Base-by-base conservation (phyloP, 2,888 invertebrate species). In the Ophioninae sp. region DNA sequence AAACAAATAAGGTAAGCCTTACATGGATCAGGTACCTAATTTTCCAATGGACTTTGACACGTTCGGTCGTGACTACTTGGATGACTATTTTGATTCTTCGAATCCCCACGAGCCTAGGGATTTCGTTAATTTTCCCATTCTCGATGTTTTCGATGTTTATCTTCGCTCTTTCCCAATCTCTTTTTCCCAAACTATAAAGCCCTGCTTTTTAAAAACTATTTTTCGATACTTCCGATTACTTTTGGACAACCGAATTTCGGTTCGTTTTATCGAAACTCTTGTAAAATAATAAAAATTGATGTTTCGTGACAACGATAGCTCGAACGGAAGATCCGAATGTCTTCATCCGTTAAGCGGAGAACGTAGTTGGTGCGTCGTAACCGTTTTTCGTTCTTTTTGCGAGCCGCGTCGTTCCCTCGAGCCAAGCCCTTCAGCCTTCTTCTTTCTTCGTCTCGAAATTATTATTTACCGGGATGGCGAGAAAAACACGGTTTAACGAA, bases 401-500 rank as follows among this genome's bases (percentile, higher is more conserved):
- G 5, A 8, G 8, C 6, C 17, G 17, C 50, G 50, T 50, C 50
- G 50, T 50, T 50, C 17, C 50, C 10, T 50, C 50, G 17, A 13
- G 5, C 17, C 50, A 50, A 50, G 17, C 50, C 50, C 50, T 50
- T 13, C 41, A 8, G 41, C 41, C 41, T 0, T 70, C 72, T 57
- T 21, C 17, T 23, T 57, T 17, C 8, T 61, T 13, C 57, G 20
- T 64, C 57, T 73, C 41, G 30, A 50, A 62, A 78, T 78, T 41
- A 78, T 82, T 78, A 78, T 82, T 78, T 73, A 30, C 41, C 62
- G 76, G 21, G 20, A 56, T 70, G 77, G 77, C 56, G 69, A 73
- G 69, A 81, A 81, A 81, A 81, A 65, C 67, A 61, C 39, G 69
- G 13, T 65, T 73, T 80, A 69, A 80, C 67, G 83, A 83, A 81